These are phyloP conservation scores for Cyclargus thomasi DNA, from an alignment of 1,140 invertebrate species.

Conservation along the genomic window DNA sequence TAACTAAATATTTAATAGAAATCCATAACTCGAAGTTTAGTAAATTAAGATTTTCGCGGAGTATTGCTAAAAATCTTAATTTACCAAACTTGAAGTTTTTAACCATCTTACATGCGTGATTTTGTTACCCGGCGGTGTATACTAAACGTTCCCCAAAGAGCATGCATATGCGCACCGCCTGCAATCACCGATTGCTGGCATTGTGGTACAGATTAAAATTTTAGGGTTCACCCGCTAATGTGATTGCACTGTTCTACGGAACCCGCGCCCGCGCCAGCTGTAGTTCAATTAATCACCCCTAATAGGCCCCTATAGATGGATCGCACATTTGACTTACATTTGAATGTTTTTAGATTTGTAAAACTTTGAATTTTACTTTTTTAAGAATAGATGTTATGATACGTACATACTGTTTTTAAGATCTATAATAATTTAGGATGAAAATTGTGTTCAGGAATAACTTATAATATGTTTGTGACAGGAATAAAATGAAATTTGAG, in stretches of 20 bases:
- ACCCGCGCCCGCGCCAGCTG: slow-evolving; percentile 31
- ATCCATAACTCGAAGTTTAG: no score
- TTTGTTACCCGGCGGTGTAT: slow-evolving; percentile 37
- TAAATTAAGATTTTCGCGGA: no score
- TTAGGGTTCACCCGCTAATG: slow-evolving; percentile 73
- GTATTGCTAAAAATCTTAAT: no score
- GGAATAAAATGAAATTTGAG: no score
- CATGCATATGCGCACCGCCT: slow-evolving; percentile 67
- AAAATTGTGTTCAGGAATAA: no score
- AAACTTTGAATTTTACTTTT: no score
- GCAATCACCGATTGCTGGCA: slow-evolving; percentile 70
- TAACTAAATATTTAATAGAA: no score
- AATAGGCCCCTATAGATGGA: slow-evolving; percentile 56
- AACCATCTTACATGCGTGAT: not conserved
- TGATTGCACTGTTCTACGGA: slow-evolving; percentile 66
- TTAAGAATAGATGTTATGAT: no score
- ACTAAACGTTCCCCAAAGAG: slow-evolving; percentile 71
- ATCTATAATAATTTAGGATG: no score
- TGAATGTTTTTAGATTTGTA: slow-evolving; percentile 5
- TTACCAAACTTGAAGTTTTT: no score
- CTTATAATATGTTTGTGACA: no score
- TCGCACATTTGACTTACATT: slow-evolving; percentile 29
- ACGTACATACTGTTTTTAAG: no score
- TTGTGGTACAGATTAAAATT: slow-evolving; percentile 73
- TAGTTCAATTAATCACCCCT: slow-evolving; percentile 46